These are phyloP conservation scores for Potorous gilbertii DNA, from an alignment of 2,797 vertebrate species.

Conservation along the genomic window DNA sequence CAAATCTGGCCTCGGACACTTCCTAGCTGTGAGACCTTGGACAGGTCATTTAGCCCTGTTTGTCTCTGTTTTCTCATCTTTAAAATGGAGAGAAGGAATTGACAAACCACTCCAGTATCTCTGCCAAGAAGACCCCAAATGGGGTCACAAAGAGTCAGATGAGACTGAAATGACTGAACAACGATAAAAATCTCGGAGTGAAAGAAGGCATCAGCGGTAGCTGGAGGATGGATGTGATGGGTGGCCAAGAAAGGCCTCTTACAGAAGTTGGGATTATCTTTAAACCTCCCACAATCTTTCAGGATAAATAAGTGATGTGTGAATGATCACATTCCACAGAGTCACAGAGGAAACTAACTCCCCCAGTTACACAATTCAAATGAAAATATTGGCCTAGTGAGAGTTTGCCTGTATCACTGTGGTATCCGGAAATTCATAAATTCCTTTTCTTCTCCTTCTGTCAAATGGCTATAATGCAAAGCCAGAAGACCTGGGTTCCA, in stretches of 20 bases:
- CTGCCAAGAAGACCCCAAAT: neutral
- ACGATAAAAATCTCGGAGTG: neutral
- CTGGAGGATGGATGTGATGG: neutral
- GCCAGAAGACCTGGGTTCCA: neutral
- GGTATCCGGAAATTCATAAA: neutral
- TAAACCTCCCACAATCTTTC: slow-evolving; percentile 11
- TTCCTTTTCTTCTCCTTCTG: slow-evolving; percentile 9
- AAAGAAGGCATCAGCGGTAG: neutral
- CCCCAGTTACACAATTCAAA: neutral
- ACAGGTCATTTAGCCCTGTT: neutral
- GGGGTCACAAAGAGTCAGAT: neutral
- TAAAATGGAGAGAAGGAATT: neutral
- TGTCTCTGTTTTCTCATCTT: neutral
- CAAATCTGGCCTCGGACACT: neutral
- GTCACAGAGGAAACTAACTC: neutral
- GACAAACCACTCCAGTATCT: neutral
- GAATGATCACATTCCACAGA: slow-evolving; percentile 21
- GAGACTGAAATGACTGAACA: neutral
- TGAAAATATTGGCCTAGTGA: neutral
- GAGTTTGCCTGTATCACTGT: neutral
- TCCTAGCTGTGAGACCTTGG: neutral
- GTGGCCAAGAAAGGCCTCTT: neutral
- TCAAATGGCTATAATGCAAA: neutral
- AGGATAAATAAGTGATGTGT: slow-evolving; percentile 24
- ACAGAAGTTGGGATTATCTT: slow-evolving; percentile 18